Evolutionary conservation across 1,140 invertebrate genomes (phyloP), one percentile per base, ranked within the genome.

Genomic region (Drosophila fuyamai): DNA sequence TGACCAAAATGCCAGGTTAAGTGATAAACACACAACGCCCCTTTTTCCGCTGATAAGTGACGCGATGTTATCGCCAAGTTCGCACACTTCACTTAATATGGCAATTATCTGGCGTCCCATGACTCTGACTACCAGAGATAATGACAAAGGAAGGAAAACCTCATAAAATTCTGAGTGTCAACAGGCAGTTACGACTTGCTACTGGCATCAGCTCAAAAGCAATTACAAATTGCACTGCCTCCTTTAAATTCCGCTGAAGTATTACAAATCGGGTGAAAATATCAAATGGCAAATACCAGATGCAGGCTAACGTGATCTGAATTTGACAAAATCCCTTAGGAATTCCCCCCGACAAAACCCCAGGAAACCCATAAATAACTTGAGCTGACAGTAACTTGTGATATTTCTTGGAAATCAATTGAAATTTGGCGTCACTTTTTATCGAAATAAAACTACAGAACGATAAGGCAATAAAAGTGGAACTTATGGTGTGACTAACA

Each of bases 1-100:
- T 56, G 62, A 67, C 62, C 35, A 56, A 14, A 36, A 43, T 47
- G 18, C 23, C 66, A 67, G 35, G 0, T 40, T 32, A 59, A 60
- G 73, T 51, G 60, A 62, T 43, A 48, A 40, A n/a, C 43, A 56
- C 27, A 41, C 23, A 48, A 46, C 47, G 50, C 61, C 50, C 13
- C 48, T 12, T 27, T 46, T 38, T 27, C 27, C 16, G 5, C 62
- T 58, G 79, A 86, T 88, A 88, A 88, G 75, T 35, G 40, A 3
- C 18, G 13, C 41, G 35, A 60, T 76, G 50, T 68, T 88, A 88
- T 86, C 83, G 10, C 29, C 32, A 43, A 56, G 29, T 46, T 53
- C 35, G 48, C 63, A 71, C 63, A 85, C 70, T 86, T 81, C 32
- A 61, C 63, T 79, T 85, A 85, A 75, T 79, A 79, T 35, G 65